A percentile compares a stretch with the other conserved stretches of the same genome.
These are phyloP conservation scores for Odobenus rosmarus DNA, from an alignment of 2,113 vertebrate species.

Conservation along the genomic window DNA sequence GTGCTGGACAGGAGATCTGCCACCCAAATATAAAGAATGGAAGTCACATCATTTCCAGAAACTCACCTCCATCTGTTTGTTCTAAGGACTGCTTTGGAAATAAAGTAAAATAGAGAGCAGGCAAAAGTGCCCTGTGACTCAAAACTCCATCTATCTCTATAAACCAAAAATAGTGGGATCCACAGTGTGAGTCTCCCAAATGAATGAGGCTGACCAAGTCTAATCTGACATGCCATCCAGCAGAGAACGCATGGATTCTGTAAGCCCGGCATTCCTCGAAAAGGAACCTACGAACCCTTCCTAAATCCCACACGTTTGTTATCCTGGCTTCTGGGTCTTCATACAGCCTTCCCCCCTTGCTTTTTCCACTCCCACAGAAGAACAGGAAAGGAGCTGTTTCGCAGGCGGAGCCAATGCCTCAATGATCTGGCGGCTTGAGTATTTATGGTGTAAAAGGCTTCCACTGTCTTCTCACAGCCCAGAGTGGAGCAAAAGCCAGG, in stretches of 20 bases:
- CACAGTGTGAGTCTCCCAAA: conserved; percentile 15
- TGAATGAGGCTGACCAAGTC: not conserved
- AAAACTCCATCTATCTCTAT: not conserved
- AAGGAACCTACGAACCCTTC: not conserved
- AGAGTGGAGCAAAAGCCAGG: not conserved
- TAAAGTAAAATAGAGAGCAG: not conserved
- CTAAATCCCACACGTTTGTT: not conserved
- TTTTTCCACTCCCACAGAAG: not conserved
- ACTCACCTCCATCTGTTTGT: not conserved
- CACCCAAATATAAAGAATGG: conserved; percentile 5
- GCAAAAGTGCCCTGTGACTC: not conserved
- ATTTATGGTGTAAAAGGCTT: not conserved
- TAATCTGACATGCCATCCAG: not conserved
- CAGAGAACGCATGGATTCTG: not conserved
- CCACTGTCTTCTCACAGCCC: conserved; percentile 41
- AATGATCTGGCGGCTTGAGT: not conserved
- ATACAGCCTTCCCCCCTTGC: not conserved
- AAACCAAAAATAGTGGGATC: not conserved
- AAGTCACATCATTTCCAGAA: not conserved
- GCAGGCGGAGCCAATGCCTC: conserved; percentile 10
- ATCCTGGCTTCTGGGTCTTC: conserved; percentile 39
- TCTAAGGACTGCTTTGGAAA: conserved; percentile 1
- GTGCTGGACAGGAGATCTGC: not conserved
- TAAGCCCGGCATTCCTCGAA: not conserved
- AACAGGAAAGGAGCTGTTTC: conserved; percentile 58